phyloP scores from a whole-genome alignment of 2,113 vertebrate species.

The Calyptomena viridis region DNA sequence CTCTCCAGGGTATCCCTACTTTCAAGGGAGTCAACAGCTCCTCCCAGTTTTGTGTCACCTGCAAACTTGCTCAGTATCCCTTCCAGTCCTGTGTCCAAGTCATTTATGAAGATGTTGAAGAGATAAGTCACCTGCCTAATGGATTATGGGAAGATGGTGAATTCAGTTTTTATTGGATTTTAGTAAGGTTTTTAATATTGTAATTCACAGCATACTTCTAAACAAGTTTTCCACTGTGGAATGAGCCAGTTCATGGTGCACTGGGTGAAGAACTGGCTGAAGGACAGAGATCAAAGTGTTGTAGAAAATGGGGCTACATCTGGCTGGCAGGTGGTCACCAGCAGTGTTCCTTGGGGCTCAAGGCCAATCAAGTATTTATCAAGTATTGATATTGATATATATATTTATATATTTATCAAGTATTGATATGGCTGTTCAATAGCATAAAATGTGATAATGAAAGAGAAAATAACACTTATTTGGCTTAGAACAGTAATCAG shows the following conservation, averaged over 20 bases:
- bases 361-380: too few species aligned
- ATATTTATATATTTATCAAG: neutral
- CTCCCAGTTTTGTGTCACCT: too few species aligned
- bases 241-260: too few species aligned
- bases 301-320: neutral
- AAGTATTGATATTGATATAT: too few species aligned
- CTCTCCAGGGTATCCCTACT: too few species aligned
- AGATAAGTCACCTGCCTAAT: neutral
- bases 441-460: neutral
- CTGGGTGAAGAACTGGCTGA: neutral
- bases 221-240: neutral
- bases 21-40: too few species aligned
- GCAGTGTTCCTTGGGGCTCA: accelerated
- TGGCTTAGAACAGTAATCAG: neutral
- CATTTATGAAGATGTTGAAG: neutral
- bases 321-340: neutral
- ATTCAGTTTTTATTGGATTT: neutral
- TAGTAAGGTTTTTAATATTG: neutral
- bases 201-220: neutral
- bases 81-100: neutral
- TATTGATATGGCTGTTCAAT: neutral
- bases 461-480: neutral
- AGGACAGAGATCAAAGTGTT: neutral
- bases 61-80: neutral
- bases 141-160: neutral